Evolutionary conservation across 2,797 vertebrate genomes (phyloP), one percentile per base, ranked within the genome.

Genomic region (Rhynchonycteris naso): DNA sequence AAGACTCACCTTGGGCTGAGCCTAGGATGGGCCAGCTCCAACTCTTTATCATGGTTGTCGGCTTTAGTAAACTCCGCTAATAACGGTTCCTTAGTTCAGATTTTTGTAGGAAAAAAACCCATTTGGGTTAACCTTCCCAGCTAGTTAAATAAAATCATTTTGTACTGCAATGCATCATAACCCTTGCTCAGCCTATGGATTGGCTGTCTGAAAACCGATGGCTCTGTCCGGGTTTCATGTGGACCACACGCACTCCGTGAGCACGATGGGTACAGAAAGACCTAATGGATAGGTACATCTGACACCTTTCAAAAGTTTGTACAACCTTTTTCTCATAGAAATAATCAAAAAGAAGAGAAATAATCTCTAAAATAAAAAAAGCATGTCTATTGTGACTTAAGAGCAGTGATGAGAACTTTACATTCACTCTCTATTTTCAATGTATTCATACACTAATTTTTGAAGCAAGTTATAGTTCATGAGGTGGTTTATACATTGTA

Each of bases 341-440:
- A 66, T 65, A 68, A 38, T 71, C 26, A 80, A 15, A 83, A 24
- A 80, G 6, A 81, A n/a, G 35, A 83, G 47, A 12, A 66, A 78
- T 66, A 10, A 66, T 66, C n/a, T 66, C 10, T 66, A 43, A 43
- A 43, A 43, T 43, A 43, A 43, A 43, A 43, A 43, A 43, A 43
- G 43, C 43, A 43, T 90, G 24, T 28, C 54, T 58, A 69, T n/a
- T 65, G 3, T 56, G 47, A 91, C 24, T 50, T 87, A 90, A 89
- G n/a, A 52, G 80, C 15, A 78, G 35, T 58, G 30, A 89, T 43
- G 84, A 12, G 10, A 94, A 87, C 12, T 54, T 83, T 68, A 78
- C 24, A 35, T 82, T 86, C 54, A 93, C 61, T 72, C 75, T 93
- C 63, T 90, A 88, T 63, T 83, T 86, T 89, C 15, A 50, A 43